Conservation (phyloP, 2,888 invertebrate species). For the Iphiclides podalirius region DNA sequence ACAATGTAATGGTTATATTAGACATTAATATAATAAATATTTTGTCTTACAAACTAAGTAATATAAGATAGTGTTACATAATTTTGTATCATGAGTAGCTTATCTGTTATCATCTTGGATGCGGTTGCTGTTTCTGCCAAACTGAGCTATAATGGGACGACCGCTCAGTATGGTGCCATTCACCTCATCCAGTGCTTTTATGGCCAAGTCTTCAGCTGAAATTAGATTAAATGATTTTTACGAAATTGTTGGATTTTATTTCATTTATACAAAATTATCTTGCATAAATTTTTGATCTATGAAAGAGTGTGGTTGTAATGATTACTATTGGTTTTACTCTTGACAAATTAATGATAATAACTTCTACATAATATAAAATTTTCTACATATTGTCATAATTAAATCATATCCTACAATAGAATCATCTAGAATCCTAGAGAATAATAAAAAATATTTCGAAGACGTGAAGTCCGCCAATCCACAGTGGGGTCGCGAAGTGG, state of each 20-base stretch:
- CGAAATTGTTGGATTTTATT: slow-evolving; percentile 3
- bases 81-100: slow-evolving; percentile 9
- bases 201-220: slow-evolving; percentile 67
- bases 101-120: slow-evolving; percentile 40
- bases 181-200: slow-evolving; percentile 67
- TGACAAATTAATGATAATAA: too few species aligned
- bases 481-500: too few species aligned
- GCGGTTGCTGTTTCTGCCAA: slow-evolving; percentile 50
- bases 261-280: too few species aligned
- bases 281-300: too few species aligned
- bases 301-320: too few species aligned
- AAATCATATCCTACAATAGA: too few species aligned
- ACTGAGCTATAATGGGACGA: slow-evolving; percentile 70
- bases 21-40: slow-evolving; percentile 17
- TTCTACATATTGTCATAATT: too few species aligned
- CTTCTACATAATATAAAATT: too few species aligned
- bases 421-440: too few species aligned
- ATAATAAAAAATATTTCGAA: too few species aligned
- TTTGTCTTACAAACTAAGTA: slow-evolving; percentile 3
- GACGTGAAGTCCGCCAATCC: too few species aligned
- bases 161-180: slow-evolving; percentile 75
- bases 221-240: slow-evolving; percentile 27
- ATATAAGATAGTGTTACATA: not conserved
- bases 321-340: too few species aligned
- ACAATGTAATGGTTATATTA: slow-evolving; percentile 11